A percentile compares a stretch with the other conserved stretches of the same genome.
phyloP scores from a whole-genome alignment of 2,797 vertebrate genomes.

The Stomatorhinus walkeri region DNA sequence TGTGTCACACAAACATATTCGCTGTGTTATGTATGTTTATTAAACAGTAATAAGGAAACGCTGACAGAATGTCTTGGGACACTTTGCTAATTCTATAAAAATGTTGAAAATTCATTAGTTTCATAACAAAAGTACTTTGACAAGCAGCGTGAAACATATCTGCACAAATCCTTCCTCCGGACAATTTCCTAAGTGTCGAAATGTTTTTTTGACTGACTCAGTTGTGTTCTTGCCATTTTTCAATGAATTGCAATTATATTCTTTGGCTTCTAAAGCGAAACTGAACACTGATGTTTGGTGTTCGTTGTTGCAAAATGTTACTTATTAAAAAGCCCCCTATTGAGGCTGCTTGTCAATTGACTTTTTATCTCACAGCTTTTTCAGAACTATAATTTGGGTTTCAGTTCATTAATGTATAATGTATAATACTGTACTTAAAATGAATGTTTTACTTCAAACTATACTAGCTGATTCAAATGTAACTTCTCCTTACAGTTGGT shows the following conservation, averaged over 20 bases:
- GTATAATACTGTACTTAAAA: not conserved
- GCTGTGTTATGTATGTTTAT: not conserved
- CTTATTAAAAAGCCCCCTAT: not conserved
- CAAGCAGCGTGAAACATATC: not conserved
- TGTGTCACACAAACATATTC: not conserved
- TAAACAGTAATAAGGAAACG: not conserved
- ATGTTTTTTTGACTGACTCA: not conserved
- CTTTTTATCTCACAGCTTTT: not conserved
- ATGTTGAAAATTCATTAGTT: not conserved
- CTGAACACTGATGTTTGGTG: not conserved
- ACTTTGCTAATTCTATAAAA: not conserved
- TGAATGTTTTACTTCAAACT: not conserved
- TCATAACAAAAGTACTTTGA: not conserved
- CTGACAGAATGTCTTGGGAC: not conserved
- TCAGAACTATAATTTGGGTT: not conserved
- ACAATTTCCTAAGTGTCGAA: not conserved
- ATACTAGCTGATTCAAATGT: conserved; percentile 11
- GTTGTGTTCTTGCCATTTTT: not conserved
- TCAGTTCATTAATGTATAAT: not conserved
- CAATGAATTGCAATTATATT: not conserved
- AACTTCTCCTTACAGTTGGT: conserved; percentile 45
- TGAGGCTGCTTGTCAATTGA: not conserved
- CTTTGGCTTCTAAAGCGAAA: not conserved
- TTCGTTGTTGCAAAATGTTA: not conserved
- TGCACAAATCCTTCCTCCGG: not conserved